Evolutionary conservation across 2,113 vertebrate species (phyloP).

Genomic region (Tursiops truncatus): DNA sequence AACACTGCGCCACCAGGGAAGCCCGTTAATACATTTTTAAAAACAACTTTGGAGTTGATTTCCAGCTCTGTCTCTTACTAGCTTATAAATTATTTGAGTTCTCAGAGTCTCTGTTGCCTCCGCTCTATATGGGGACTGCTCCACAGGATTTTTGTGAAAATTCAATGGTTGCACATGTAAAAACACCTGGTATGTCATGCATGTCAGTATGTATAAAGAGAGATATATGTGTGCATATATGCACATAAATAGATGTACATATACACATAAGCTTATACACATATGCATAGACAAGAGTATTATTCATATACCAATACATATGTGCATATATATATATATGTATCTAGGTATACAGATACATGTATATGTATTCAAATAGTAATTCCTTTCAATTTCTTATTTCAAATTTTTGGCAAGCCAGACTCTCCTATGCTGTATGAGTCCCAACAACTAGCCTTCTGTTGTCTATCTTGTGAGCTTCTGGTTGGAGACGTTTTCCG

Average conservation of each 20-base stretch:
- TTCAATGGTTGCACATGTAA: background rate
- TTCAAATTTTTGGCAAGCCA: background rate
- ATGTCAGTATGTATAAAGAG: background rate
- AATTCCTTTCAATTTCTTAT: background rate
- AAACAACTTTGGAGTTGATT: background rate
- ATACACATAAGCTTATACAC: no score
- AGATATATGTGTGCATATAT: background rate
- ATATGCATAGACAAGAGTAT: background rate
- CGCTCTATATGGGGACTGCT: no score
- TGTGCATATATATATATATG: background rate
- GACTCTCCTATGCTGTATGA: background rate
- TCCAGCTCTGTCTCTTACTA: background rate
- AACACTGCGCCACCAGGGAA: no score
- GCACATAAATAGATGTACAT: background rate
- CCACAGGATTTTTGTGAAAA: background rate
- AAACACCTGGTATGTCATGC: background rate
- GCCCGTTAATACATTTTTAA: accelerated
- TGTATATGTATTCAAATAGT: background rate
- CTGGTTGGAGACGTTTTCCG: background rate
- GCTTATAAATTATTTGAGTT: background rate
- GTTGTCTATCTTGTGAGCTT: accelerated
- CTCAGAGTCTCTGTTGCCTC: background rate
- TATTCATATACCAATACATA: accelerated
- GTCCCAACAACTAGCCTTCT: background rate
- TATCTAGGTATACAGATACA: background rate